These are phyloP conservation scores for Laupala kohalensis DNA, from an alignment of 1,140 invertebrate species.

Conservation along the genomic window DNA sequence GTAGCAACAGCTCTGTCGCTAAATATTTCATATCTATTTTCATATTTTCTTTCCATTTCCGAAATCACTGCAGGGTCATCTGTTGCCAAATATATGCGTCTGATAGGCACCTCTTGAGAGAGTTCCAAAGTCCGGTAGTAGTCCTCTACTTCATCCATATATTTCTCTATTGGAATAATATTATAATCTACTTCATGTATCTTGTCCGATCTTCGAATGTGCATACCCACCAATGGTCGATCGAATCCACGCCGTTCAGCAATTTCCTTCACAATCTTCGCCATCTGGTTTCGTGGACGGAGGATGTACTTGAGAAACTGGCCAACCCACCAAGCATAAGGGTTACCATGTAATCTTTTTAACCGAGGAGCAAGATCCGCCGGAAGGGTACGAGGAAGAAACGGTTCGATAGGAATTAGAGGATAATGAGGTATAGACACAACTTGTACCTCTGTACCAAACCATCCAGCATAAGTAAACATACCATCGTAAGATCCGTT, in stretches of 20 bases:
- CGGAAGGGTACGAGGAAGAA: constrained; percentile 85
- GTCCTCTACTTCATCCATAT: no score
- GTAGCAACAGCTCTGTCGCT: not conserved
- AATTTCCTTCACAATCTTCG: constrained; percentile 30
- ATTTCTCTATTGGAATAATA: no score
- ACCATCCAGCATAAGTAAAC: constrained; percentile 52
- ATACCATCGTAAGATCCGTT: constrained; percentile 40
- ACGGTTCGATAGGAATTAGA: constrained; percentile 73
- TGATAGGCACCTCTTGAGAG: no score
- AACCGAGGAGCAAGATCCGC: constrained; percentile 72
- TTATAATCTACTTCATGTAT: no score
- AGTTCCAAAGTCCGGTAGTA: no score
- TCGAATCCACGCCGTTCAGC: not conserved
- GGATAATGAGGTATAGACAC: constrained; percentile 85
- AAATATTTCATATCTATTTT: constrained; percentile 2
- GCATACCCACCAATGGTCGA: no score
- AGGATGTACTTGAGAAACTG: constrained; percentile 87
- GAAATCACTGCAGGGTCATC: no score
- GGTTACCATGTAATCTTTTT: constrained; percentile 80
- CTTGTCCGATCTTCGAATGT: no score
- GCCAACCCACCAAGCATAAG: constrained; percentile 94
- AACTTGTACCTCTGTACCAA: constrained; percentile 54
- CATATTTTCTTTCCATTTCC: constrained; percentile 30
- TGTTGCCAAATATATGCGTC: constrained; percentile 51
- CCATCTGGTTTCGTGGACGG: constrained; percentile 34